Evolutionary conservation across 2,888 invertebrate species (phyloP).

Genomic region (Coenonympha arcania): DNA sequence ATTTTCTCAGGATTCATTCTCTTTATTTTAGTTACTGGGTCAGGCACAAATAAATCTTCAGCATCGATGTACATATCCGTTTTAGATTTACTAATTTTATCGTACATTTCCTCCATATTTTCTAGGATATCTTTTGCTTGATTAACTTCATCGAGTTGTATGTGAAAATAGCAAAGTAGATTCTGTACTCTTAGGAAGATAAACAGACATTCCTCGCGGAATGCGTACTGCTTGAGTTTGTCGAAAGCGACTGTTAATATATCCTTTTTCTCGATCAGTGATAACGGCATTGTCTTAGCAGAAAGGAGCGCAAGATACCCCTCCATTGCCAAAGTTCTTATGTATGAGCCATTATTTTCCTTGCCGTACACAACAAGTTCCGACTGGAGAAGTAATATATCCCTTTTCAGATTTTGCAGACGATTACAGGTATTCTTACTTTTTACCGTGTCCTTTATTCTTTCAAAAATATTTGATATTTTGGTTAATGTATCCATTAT

Average conservation of each 20-base stretch:
- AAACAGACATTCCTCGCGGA: slow-evolving; percentile 62
- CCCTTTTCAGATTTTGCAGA: slow-evolving; percentile 47
- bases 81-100: slow-evolving; percentile 48
- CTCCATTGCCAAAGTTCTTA: slow-evolving; percentile 62
- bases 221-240: slow-evolving; percentile 50
- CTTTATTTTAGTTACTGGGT: slow-evolving; percentile 44
- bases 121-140: slow-evolving; percentile 67
- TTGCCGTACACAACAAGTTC: slow-evolving; percentile 54
- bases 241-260: slow-evolving; percentile 49
- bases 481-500: slow-evolving; percentile 49
- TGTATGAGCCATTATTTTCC: slow-evolving; percentile 50
- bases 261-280: slow-evolving; percentile 52
- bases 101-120: slow-evolving; percentile 62
- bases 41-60: slow-evolving; percentile 70
- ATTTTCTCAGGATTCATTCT: slow-evolving; percentile 65
- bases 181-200: slow-evolving; percentile 74
- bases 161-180: slow-evolving; percentile 72
- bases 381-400: slow-evolving; percentile 47
- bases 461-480: slow-evolving; percentile 52
- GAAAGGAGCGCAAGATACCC: slow-evolving; percentile 57
- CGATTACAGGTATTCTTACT: slow-evolving; percentile 49
- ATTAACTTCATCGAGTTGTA: slow-evolving; percentile 66
- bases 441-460: slow-evolving; percentile 47
- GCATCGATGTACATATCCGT: slow-evolving; percentile 58
- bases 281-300: slow-evolving; percentile 54